These are phyloP conservation scores for Cabera pusaria DNA, from an alignment of 2,888 invertebrate species.

Conservation along the genomic window DNA sequence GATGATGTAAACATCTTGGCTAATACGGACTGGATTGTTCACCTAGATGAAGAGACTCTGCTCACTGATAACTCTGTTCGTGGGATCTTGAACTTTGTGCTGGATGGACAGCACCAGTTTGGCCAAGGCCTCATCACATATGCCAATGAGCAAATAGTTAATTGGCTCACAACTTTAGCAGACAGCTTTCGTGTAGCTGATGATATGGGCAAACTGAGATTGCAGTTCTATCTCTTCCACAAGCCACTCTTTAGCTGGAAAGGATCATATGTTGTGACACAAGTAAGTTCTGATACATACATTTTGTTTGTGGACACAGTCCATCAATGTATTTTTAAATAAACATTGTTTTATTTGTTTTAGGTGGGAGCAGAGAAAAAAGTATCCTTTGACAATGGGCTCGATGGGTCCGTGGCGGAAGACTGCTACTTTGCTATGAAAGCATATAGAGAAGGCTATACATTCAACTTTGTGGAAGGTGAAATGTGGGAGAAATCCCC, in stretches of 20 bases:
- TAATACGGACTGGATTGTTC: slow-evolving; percentile 98
- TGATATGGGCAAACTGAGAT: slow-evolving; percentile 97
- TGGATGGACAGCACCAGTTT: slow-evolving; percentile 97
- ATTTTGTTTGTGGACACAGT: not conserved
- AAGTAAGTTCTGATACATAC: slow-evolving; percentile 85
- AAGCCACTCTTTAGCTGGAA: slow-evolving; percentile 99
- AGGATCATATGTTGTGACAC: slow-evolving; percentile 98
- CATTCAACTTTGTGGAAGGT: slow-evolving; percentile 97
- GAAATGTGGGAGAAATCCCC: slow-evolving; percentile 99
- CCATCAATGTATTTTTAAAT: too few species aligned
- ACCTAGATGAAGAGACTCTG: slow-evolving; percentile 97
- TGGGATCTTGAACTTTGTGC: slow-evolving; percentile 96
- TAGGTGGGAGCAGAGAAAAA: slow-evolving; percentile 94
- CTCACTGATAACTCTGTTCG: slow-evolving; percentile 95
- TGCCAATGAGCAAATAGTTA: slow-evolving; percentile 97
- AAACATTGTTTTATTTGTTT: slow-evolving; percentile 50
- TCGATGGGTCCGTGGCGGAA: slow-evolving; percentile 98
- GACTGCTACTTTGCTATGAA: slow-evolving; percentile 99
- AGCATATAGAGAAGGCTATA: slow-evolving; percentile 94
- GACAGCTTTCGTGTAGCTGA: slow-evolving; percentile 98
- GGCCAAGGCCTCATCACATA: slow-evolving; percentile 98
- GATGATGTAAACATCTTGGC: slow-evolving; percentile 92
- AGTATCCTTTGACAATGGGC: slow-evolving; percentile 97
- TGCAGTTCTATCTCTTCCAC: slow-evolving; percentile 96
- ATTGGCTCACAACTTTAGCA: slow-evolving; percentile 98